Conservation (phyloP, 2,797 vertebrate genomes). For the Melanogrammus aeglefinus region DNA sequence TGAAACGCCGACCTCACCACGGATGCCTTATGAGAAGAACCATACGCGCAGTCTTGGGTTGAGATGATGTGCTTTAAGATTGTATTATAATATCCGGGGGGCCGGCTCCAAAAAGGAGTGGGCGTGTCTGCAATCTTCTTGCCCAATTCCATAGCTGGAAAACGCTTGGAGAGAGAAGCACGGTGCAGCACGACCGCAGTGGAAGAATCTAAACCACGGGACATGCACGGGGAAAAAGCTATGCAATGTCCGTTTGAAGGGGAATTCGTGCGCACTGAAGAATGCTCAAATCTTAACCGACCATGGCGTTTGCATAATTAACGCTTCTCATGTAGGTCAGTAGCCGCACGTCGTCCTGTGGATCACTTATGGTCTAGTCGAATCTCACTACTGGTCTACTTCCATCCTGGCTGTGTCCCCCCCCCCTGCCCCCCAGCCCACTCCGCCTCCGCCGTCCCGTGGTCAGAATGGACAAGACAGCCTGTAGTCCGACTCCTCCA, state of each 20-base stretch:
- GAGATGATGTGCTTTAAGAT: conserved; percentile 33
- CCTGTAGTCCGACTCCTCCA: conserved; percentile 64
- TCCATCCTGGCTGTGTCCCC: conserved; percentile 35
- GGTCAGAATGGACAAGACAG: conserved; percentile 73
- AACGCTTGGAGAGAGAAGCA: conserved; percentile 48
- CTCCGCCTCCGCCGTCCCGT: conserved; percentile 50
- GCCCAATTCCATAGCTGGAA: conserved; percentile 41
- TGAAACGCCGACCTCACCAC: no score
- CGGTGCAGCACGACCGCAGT: conserved; percentile 47
- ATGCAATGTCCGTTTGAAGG: conserved; percentile 9
- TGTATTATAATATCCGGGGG: conserved; percentile 68
- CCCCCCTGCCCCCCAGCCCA: conserved; percentile 4
- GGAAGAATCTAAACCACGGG: conserved; percentile 27
- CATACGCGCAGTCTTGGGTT: conserved; percentile 8
- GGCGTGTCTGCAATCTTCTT: conserved; percentile 59
- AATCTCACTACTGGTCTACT: conserved; percentile 31
- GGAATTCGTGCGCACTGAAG: conserved; percentile 25
- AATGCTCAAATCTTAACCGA: conserved; percentile 32
- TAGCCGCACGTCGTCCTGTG: conserved; percentile 20
- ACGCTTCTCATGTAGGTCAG: conserved; percentile 45
- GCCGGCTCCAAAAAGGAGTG: conserved; percentile 48
- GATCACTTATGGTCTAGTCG: conserved; percentile 58
- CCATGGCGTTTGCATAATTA: conserved; percentile 31
- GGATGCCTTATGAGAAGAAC: no score
- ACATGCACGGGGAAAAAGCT: conserved; percentile 53